Percentiles rank a stretch among this genome's conserved stretches.
phyloP scores from a whole-genome alignment of 2,888 invertebrate genomes.

The Geophilus truncorum region DNA sequence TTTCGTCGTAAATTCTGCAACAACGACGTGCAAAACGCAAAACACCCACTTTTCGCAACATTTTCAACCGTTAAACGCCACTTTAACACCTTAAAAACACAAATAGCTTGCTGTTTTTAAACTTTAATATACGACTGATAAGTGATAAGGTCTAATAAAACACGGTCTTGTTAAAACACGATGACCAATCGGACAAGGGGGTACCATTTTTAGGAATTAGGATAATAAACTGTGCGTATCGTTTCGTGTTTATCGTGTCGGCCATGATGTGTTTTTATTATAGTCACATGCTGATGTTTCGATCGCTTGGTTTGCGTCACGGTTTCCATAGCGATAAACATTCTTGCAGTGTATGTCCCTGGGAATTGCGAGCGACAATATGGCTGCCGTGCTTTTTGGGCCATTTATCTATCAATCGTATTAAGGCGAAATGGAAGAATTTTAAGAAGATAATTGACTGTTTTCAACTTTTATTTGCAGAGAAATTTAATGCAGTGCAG shows the following conservation, averaged over 20 bases:
- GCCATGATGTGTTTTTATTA: slow-evolving; percentile 16
- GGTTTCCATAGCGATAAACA: slow-evolving; percentile 3
- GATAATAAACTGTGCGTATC: background rate
- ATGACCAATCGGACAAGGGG: background rate
- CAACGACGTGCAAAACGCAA: background rate
- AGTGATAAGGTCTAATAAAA: background rate
- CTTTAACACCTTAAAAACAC: background rate
- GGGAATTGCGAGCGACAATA: background rate
- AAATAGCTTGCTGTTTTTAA: too few species aligned
- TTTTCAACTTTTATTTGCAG: background rate
- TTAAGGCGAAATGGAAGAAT: background rate
- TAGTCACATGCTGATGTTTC: slow-evolving; percentile 19
- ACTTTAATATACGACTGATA: too few species aligned
- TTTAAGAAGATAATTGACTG: background rate
- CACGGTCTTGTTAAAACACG: background rate
- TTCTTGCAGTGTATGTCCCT: background rate
- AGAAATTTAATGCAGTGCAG: background rate
- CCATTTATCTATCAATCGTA: background rate
- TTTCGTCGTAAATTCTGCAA: background rate
- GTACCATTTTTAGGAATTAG: background rate
- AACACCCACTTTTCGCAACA: too few species aligned
- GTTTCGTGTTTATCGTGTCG: background rate
- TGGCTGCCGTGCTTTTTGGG: background rate
- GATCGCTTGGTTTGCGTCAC: background rate
- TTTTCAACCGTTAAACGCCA: too few species aligned